A percentile compares a stretch with the other conserved stretches of the same genome.
These are phyloP conservation scores for Iselma pallidipennis DNA, from an alignment of 2,888 invertebrate genomes.

Conservation along the genomic window DNA sequence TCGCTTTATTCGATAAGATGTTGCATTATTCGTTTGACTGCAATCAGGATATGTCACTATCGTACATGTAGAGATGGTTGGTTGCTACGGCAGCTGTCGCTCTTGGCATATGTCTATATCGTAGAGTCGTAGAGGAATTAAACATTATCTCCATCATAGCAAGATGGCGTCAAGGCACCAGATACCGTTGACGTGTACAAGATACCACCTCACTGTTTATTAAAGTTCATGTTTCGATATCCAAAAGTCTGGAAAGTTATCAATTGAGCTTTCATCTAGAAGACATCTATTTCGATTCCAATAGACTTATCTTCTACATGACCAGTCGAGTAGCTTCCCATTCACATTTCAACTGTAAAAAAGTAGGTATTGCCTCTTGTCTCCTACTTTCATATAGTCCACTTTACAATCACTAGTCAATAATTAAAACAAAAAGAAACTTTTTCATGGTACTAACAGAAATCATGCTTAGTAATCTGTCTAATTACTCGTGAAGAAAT, in stretches of 20 bases:
- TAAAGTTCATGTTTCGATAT: slow-evolving; percentile 21
- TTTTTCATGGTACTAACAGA: background rate
- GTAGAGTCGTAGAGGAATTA: slow-evolving; percentile 39
- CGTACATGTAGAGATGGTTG: background rate
- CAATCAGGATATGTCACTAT: background rate
- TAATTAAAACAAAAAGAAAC: background rate
- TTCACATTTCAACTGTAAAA: background rate
- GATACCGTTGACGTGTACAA: slow-evolving; percentile 42
- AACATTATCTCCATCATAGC: slow-evolving; percentile 32
- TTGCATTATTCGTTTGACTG: slow-evolving; percentile 11
- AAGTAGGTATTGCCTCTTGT: background rate
- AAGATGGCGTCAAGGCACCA: slow-evolving; percentile 32
- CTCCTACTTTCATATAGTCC: background rate
- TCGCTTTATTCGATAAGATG: no score
- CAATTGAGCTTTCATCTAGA: background rate
- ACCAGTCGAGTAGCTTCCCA: background rate
- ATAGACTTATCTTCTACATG: background rate
- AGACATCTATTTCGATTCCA: background rate
- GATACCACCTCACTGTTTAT: slow-evolving; percentile 32
- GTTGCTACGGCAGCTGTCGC: slow-evolving; percentile 33
- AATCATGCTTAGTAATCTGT: slow-evolving; percentile 10
- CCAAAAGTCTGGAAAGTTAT: background rate
- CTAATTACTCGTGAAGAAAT: background rate
- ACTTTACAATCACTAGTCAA: no score
- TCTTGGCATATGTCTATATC: slow-evolving; percentile 40